Conservation (phyloP, 2,797 vertebrate species). For the Myotis findleyi region DNA sequence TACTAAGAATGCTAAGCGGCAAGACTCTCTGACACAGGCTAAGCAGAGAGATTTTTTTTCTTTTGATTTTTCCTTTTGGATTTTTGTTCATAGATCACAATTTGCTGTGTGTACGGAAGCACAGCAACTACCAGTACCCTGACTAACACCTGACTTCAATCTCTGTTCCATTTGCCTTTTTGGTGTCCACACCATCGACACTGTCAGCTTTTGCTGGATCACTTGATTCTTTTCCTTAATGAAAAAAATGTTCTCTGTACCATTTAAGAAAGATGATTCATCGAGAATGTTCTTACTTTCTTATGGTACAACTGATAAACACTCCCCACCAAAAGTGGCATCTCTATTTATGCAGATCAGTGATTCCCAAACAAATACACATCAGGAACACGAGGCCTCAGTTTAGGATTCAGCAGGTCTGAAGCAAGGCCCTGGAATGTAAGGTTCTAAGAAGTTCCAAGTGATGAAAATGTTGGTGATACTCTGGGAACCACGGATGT, state of each 20-base stretch:
- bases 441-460: not conserved
- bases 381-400: not conserved
- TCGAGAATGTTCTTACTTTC: slow-evolving; percentile 5
- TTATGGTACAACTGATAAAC: not conserved
- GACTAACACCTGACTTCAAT: not conserved
- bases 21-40: not conserved
- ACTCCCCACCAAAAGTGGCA: not conserved
- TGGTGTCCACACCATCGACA: not conserved
- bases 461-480: not conserved
- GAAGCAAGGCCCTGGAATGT: not conserved
- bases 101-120: not conserved
- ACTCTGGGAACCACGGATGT: not conserved
- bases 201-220: not conserved
- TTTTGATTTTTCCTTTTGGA: slow-evolving; percentile 1
- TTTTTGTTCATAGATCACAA: not conserved
- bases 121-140: not conserved
- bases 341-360: not conserved
- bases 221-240: not conserved
- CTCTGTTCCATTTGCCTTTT: not conserved
- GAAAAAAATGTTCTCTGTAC: not conserved
- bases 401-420: not conserved
- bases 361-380: not conserved
- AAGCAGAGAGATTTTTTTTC: not conserved
- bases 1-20: slow-evolving; percentile 50
- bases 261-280: slow-evolving; percentile 7